Base-by-base conservation (phyloP, 1,140 invertebrate species). In the Zophobas atratus region DNA sequence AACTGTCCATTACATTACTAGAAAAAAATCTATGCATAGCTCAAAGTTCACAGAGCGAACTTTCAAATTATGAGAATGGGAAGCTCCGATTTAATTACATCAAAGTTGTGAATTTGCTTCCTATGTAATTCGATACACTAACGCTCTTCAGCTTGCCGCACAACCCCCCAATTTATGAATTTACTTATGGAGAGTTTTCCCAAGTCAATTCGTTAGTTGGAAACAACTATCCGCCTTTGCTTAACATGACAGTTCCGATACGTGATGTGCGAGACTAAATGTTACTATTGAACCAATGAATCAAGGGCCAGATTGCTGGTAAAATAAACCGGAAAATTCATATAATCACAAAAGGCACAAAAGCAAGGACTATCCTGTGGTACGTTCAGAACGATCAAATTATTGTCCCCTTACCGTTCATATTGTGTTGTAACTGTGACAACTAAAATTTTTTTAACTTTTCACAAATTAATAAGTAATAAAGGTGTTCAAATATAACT, bases 61-160 rank as follows among this genome's bases (percentile, higher is more conserved):
- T 67, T 67, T 67, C 60, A 67, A 46, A 67, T 67, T 67, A 67
- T 67, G 60, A 67, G 60, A 67, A 67, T 67, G 43, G 60, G 39
- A 60, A 43, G 60, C 60, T 67, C 43, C 60, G 60, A 67, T 67
- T 67, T 67, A 67, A 67, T 67, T 67, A 67, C 60, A 67, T 67
- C 60, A 67, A 67, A 67, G 60, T 67, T 67, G 60, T 67, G 43
- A 67, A 67, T 67, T 67, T 67, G 60, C 60, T 43, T 67, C 60
- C 60, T 67, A 67, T 67, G 60, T 67, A 67, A 67, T 67, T 67
- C 60, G 60, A 67, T 67, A 67, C 60, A 67, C 60, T 32, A 39
- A 4, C 60, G 33, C 60, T 67, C 60, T 33, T 39, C 60, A 43
- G 60, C n/a, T 51, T 51, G 4, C 60, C 60, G 60, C 60, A 43